Conservation (phyloP, 2,888 invertebrate genomes). For the Chymomyza fuscimana region DNA sequence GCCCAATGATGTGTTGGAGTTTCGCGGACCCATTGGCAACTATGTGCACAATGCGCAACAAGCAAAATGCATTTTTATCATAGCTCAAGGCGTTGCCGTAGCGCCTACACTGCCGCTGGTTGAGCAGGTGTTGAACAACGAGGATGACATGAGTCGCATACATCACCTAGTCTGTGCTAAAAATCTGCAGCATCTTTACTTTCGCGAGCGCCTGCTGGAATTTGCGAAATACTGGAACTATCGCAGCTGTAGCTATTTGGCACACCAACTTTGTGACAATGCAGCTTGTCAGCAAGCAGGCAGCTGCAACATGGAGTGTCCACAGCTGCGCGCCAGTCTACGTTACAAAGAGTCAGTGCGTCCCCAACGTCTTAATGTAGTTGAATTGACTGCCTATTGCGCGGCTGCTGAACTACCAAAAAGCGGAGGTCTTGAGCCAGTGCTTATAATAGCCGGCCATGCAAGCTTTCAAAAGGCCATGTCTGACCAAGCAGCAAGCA, state of each 20-base stretch:
- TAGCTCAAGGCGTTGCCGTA: conserved; percentile 88
- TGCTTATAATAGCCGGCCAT: conserved; percentile 51
- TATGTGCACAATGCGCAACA: conserved; percentile 43
- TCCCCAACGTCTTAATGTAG: conserved; percentile 44
- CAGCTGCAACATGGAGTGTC: conserved; percentile 47
- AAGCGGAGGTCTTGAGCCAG: conserved; percentile 2
- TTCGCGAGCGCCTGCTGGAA: conserved; percentile 83
- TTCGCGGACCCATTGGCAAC: conserved; percentile 87
- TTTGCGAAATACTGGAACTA: conserved; percentile 88
- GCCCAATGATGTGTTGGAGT: conserved; percentile 81
- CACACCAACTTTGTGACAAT: conserved; percentile 71
- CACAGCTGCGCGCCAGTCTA: conserved; percentile 52
- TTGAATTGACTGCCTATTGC: conserved; percentile 30
- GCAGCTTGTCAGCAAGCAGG: conserved; percentile 21
- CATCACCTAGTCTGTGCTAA: conserved; percentile 84
- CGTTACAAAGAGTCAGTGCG: conserved; percentile 71
- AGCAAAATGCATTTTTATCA: conserved; percentile 78
- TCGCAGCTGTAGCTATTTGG: conserved; percentile 83
- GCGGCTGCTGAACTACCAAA: background rate
- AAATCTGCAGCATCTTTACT: conserved; percentile 82
- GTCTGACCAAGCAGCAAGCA: conserved; percentile 15
- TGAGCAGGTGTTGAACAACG: conserved; percentile 83
- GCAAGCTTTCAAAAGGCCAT: conserved; percentile 46
- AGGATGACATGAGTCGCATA: conserved; percentile 84
- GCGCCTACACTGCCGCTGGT: conserved; percentile 86